phyloP scores from a whole-genome alignment of 2,113 vertebrate genomes.

The Ammodytes marinus region DNA sequence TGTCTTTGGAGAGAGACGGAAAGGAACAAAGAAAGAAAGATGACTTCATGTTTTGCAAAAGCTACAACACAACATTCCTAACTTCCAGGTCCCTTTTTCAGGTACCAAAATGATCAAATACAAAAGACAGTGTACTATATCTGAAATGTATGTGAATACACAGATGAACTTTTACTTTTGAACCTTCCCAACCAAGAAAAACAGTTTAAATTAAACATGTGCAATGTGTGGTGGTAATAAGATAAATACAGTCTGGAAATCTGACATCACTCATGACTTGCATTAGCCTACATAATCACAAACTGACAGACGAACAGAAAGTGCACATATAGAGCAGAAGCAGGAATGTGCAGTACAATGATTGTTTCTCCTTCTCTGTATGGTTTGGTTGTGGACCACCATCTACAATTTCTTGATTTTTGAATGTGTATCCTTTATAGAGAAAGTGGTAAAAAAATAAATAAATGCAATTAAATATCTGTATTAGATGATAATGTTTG shows the following conservation, averaged over 20 bases:
- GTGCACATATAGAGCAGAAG: neutral
- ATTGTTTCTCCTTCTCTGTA: neutral
- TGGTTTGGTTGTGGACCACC: neutral
- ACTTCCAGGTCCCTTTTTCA: neutral
- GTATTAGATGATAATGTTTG: neutral
- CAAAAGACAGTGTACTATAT: too few species aligned
- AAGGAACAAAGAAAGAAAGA: too few species aligned
- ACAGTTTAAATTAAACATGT: neutral
- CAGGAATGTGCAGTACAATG: neutral
- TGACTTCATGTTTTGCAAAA: conserved; percentile 10
- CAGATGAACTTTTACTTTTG: neutral
- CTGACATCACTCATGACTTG: neutral
- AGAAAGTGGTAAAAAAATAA: neutral
- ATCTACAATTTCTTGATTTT: neutral
- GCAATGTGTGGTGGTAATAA: neutral
- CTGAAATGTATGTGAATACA: neutral
- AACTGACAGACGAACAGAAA: conserved; percentile 10
- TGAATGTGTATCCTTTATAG: neutral
- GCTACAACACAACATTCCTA: neutral
- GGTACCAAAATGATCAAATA: neutral
- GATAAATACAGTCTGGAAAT: neutral
- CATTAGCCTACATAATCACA: neutral
- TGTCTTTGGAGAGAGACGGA: conserved; percentile 83
- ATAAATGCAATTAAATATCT: neutral
- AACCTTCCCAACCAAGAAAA: neutral